These are phyloP conservation scores for Trichonephila clavata DNA, from an alignment of 1,140 invertebrate genomes.

Conservation along the genomic window DNA sequence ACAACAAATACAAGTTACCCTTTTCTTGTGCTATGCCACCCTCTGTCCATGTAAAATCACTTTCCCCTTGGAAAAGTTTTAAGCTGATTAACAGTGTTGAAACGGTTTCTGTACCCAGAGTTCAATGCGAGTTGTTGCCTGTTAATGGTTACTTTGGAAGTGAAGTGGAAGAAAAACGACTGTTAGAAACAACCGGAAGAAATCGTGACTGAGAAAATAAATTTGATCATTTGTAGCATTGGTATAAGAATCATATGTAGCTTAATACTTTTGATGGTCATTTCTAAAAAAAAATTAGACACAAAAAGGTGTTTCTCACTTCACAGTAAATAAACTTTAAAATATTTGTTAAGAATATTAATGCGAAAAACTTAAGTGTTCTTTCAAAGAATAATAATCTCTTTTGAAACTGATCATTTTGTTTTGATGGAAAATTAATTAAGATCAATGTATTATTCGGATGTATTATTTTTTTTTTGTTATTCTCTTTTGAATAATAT, in stretches of 20 bases:
- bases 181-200: background rate
- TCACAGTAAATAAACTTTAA: background rate
- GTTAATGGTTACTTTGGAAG: slow-evolving; percentile 37
- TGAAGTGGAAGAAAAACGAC: background rate
- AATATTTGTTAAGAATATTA: background rate
- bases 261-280: background rate
- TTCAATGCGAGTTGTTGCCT: background rate
- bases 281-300: too few species aligned
- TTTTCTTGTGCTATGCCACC: background rate
- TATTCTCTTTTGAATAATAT: too few species aligned
- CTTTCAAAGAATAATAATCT: background rate
- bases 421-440: background rate
- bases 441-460: too few species aligned
- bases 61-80: background rate
- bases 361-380: background rate
- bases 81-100: slow-evolving; percentile 46
- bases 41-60: background rate
- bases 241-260: background rate
- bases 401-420: background rate
- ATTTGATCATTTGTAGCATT: background rate
- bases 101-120: slow-evolving; percentile 1
- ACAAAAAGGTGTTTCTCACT: too few species aligned
- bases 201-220: slow-evolving; percentile 62
- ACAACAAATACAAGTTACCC: background rate
- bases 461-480: too few species aligned